A percentile compares a stretch with the other conserved stretches of the same genome.
Evolutionary conservation across 2,888 invertebrate species (phyloP).

Genomic region (Dicranocentrus wangi): DNA sequence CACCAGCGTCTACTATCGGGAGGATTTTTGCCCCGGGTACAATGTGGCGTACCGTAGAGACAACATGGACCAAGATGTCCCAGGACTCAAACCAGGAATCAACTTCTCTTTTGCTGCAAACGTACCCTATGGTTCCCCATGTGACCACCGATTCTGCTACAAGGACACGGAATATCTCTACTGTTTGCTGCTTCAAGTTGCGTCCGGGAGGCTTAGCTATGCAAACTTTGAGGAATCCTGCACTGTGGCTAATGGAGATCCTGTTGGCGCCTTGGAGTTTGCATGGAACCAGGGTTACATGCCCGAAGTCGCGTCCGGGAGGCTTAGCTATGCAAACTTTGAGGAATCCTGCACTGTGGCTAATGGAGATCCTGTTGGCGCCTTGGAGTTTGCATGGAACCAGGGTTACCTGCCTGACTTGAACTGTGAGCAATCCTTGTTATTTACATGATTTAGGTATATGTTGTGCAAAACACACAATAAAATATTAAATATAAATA

Average conservation of each 20-base stretch:
- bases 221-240: background rate
- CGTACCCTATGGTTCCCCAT: background rate
- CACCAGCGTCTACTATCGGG: background rate
- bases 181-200: background rate
- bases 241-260: too few relatives aligned
- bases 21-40: background rate
- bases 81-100: background rate
- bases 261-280: too few relatives aligned
- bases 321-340: background rate
- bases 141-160: background rate
- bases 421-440: background rate
- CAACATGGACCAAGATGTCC: background rate
- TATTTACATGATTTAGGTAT: background rate
- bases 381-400: too few relatives aligned
- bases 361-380: too few relatives aligned
- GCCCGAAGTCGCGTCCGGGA: background rate
- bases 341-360: too few relatives aligned
- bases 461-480: background rate
- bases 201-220: background rate
- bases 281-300: background rate
- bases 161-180: background rate
- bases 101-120: background rate
- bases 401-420: background rate
- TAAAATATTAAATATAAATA: too few relatives aligned
- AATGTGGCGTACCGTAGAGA: background rate